phyloP scores from a whole-genome alignment of 1,140 invertebrate genomes.

The Nasonia longicornis region DNA sequence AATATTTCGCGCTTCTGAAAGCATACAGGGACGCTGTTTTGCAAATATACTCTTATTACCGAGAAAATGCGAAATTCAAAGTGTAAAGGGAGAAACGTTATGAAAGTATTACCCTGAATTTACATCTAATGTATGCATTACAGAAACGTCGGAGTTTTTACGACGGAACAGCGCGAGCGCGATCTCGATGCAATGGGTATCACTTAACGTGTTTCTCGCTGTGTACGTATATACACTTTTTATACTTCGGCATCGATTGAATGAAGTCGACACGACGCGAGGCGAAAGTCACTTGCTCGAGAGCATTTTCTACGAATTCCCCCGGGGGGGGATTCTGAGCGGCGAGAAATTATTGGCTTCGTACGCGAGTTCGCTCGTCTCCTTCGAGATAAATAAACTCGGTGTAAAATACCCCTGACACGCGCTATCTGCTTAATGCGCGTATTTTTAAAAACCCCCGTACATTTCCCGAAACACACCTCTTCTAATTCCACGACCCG shows the following conservation, averaged over 20 bases:
- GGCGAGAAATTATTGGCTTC: constrained; percentile 26
- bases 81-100: too few species aligned
- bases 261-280: neutral
- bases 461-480: too few species aligned
- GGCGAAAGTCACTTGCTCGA: constrained; percentile 26
- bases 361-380: neutral
- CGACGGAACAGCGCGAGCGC: too few species aligned
- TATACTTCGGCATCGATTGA: constrained; percentile 12
- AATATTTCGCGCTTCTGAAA: neutral
- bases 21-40: neutral
- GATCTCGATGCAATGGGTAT: neutral
- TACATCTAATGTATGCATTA: too few species aligned
- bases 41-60: too few species aligned
- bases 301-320: constrained; percentile 33
- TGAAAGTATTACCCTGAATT: too few species aligned
- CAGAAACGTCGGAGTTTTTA: too few species aligned
- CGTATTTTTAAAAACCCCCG: too few species aligned
- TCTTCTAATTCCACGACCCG: neutral
- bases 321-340: constrained; percentile 3
- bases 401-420: too few species aligned
- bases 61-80: too few species aligned
- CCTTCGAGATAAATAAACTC: neutral
- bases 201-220: constrained; percentile 12
- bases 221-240: neutral
- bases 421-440: too few species aligned